These are phyloP conservation scores for Rhingia campestris DNA, from an alignment of 2,888 invertebrate genomes.

Conservation along the genomic window DNA sequence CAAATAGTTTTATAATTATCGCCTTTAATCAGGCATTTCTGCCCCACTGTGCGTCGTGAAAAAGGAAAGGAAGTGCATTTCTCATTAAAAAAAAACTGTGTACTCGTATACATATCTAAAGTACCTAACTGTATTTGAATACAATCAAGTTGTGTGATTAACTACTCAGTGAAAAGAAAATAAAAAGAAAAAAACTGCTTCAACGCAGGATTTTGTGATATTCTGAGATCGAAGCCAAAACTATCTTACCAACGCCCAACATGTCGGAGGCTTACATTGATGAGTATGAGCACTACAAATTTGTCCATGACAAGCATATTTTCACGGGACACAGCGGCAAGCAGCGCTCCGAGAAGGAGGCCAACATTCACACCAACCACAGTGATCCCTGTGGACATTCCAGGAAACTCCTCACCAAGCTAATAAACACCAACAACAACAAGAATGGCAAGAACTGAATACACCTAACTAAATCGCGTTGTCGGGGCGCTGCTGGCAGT, in stretches of 20 bases:
- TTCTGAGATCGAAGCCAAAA: constrained; percentile 21
- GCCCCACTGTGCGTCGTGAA: no score
- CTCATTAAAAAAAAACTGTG: not conserved
- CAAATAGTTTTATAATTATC: no score
- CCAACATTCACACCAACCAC: constrained; percentile 93
- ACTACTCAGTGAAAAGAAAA: constrained; percentile 26
- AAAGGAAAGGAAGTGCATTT: constrained; percentile 43
- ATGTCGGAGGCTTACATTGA: constrained; percentile 94
- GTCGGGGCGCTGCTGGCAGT: constrained; percentile 42
- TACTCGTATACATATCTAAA: constrained; percentile 8
- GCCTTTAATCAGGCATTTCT: no score
- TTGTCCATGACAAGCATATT: constrained; percentile 95
- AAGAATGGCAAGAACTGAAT: constrained; percentile 84
- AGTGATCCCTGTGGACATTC: constrained; percentile 96
- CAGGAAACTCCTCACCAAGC: constrained; percentile 93
- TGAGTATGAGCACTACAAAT: constrained; percentile 97
- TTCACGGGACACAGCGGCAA: constrained; percentile 94
- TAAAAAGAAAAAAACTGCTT: not conserved
- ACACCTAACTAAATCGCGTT: not conserved
- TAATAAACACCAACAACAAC: constrained; percentile 92
- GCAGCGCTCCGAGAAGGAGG: constrained; percentile 94
- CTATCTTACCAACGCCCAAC: constrained; percentile 77
- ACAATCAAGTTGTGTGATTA: constrained; percentile 17
- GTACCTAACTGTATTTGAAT: constrained; percentile 40
- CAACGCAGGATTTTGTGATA: constrained; percentile 49